These are phyloP conservation scores for Menidia menidia DNA, from an alignment of 2,797 vertebrate genomes.

Conservation along the genomic window DNA sequence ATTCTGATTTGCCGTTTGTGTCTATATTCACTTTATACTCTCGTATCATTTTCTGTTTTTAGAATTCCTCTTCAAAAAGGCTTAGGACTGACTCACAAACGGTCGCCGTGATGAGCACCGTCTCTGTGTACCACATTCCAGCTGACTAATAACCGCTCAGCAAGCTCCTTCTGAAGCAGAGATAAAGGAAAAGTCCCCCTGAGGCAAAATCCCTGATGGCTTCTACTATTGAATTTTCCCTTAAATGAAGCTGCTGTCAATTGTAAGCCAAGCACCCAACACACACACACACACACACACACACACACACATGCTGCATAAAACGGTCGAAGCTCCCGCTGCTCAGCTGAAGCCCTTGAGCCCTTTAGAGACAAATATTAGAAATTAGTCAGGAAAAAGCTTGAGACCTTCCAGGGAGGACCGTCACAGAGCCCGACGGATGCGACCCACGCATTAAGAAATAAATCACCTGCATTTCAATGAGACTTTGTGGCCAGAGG, in stretches of 20 bases:
- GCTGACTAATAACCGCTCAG: constrained; percentile 24
- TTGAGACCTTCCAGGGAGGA: constrained; percentile 21
- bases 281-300: constrained; percentile 31
- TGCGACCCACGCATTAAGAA: neutral
- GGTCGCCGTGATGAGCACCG: constrained; percentile 7
- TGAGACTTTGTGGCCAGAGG: constrained; percentile 29
- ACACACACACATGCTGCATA: constrained; percentile 20
- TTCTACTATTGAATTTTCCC: constrained; percentile 16
- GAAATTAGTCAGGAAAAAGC: constrained; percentile 31
- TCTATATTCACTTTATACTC: no score
- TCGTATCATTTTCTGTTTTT: neutral
- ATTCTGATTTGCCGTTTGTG: no score
- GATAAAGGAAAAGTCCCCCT: constrained; percentile 29
- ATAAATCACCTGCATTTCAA: constrained; percentile 40
- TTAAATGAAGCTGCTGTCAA: constrained; percentile 30
- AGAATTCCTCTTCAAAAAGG: neutral
- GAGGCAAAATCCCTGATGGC: constrained; percentile 20
- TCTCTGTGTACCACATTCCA: constrained; percentile 10
- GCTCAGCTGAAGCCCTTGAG: constrained; percentile 16
- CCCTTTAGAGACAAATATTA: constrained; percentile 29
- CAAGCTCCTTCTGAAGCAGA: constrained; percentile 18
- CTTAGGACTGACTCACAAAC: neutral
- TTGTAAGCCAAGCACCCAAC: constrained; percentile 7
- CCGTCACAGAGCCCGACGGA: neutral
- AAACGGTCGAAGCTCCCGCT: constrained; percentile 6